These are phyloP conservation scores for Cyphomyrus discorhynchus DNA, from an alignment of 2,113 vertebrate species.

Conservation along the genomic window DNA sequence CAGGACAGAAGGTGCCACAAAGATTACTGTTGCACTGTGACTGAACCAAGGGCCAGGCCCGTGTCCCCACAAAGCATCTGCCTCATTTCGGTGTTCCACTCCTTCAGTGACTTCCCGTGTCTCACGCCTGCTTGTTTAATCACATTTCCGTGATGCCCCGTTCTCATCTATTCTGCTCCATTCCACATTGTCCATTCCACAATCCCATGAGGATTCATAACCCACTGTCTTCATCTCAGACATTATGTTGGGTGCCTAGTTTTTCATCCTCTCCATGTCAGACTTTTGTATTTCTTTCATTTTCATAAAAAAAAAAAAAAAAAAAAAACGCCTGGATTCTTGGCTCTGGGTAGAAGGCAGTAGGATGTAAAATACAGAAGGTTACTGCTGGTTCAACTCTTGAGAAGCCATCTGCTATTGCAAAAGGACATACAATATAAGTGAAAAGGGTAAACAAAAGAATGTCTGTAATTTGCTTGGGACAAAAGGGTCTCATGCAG, in stretches of 20 bases:
- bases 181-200: background rate
- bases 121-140: background rate
- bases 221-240: background rate
- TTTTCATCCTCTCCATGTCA: background rate
- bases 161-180: background rate
- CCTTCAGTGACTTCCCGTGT: background rate
- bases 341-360: background rate
- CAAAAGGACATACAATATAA: background rate
- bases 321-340: background rate
- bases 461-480: background rate
- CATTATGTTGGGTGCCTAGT: background rate
- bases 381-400: background rate
- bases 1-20: constrained; percentile 11
- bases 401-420: background rate
- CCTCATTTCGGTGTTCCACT: background rate
- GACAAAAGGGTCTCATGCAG: background rate
- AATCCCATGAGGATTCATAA: background rate
- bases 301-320: background rate
- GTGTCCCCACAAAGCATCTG: constrained; percentile 1
- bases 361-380: background rate
- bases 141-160: background rate
- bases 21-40: constrained; percentile 12
- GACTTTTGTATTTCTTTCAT: background rate
- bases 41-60: background rate
- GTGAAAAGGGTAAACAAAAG: background rate